Evolutionary conservation across 1,140 invertebrate species (phyloP).

Genomic region (Pararge aegeria): DNA sequence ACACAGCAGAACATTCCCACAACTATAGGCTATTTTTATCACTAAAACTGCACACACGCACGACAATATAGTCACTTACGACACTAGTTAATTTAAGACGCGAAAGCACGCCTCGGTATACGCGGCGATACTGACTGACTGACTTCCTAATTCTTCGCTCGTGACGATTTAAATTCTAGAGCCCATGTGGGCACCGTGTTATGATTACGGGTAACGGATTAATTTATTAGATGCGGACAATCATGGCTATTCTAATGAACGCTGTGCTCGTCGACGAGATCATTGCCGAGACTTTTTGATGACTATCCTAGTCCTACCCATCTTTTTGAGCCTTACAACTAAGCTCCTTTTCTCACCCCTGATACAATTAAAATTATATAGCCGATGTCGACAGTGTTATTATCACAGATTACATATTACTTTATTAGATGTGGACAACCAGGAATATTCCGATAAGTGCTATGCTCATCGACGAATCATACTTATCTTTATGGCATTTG

Average conservation of each 20-base stretch:
- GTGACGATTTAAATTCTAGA: conserved; percentile 30
- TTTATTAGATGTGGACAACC: no score
- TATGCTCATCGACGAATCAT: no score
- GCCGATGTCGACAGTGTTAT: no score
- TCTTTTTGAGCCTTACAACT: no score
- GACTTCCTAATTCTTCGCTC: conserved; percentile 44
- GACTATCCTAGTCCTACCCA: background rate
- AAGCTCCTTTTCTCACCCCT: no score
- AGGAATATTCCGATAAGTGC: no score
- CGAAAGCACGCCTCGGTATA: conserved; percentile 46
- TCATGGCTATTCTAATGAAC: background rate
- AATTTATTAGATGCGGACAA: background rate
- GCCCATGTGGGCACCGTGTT: conserved; percentile 26
- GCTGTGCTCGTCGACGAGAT: background rate
- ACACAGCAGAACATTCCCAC: background rate
- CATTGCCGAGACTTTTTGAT: background rate
- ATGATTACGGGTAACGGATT: conserved; percentile 23
- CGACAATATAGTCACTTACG: background rate
- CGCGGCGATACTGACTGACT: conserved; percentile 56
- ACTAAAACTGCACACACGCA: conserved; percentile 3
- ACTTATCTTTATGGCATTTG: no score
- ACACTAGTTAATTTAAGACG: conserved; percentile 12
- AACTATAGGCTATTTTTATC: background rate
- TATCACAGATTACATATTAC: no score
- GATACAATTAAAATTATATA: no score